Percentiles rank a stretch among this genome's conserved stretches.
Conservation (phyloP, 2,113 vertebrate genomes). For the Brachyhypopomus occidentalis region DNA sequence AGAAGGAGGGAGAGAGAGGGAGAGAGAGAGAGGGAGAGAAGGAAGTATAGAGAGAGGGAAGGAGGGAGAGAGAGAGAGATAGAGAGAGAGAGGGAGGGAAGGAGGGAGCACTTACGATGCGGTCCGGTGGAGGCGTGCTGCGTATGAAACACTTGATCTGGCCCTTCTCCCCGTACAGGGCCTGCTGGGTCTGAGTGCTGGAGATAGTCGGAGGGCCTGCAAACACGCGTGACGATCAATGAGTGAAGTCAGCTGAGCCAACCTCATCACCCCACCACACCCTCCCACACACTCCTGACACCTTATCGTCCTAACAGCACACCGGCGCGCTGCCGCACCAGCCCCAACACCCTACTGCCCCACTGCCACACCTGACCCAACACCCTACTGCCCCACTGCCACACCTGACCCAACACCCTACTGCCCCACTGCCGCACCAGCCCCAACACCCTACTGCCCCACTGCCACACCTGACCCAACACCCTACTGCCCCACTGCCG, state of each 20-base stretch:
- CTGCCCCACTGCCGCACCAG: background rate
- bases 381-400: no score
- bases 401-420: no score
- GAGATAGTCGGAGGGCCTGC: slow-evolving; percentile 97
- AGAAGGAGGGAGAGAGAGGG: no score
- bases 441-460: no score
- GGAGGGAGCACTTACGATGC: slow-evolving; percentile 85
- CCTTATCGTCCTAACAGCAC: background rate
- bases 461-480: no score
- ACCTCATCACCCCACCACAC: background rate
- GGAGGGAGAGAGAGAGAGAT: background rate
- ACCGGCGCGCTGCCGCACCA: background rate
- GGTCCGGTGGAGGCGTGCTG: slow-evolving; percentile 93
- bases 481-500: no score
- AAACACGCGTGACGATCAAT: slow-evolving; percentile 36
- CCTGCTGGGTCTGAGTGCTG: slow-evolving; percentile 97
- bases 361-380: no score
- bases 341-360: no score
- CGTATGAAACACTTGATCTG: slow-evolving; percentile 99
- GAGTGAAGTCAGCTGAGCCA: slow-evolving; percentile 8
- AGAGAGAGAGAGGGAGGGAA: background rate
- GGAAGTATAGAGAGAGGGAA: background rate
- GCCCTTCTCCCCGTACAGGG: slow-evolving; percentile 94
- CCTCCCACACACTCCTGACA: slow-evolving; percentile 13
- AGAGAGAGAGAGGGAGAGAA: no score